Base-by-base conservation (phyloP, 2,113 vertebrate species). In the Nothobranchius furzeri region DNA sequence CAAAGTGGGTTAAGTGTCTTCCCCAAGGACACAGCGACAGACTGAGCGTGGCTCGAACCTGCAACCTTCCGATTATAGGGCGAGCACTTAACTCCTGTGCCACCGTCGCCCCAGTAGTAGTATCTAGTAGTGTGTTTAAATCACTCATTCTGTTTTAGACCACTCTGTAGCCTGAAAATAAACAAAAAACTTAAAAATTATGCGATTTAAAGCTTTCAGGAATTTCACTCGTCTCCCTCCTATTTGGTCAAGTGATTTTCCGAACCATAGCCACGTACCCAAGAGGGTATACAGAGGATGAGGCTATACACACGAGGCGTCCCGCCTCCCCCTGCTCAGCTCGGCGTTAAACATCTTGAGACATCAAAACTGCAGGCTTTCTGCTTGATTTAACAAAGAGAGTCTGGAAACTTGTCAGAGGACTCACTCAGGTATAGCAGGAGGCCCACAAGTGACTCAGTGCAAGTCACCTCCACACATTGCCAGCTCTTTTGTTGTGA, bases 401-500 rank as follows among this genome's bases (percentile, higher is more conserved):
- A 45, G 58, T 74, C 73, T 85, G 57, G 58, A 74, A 87, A 59
- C 56, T 63, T 73, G 75, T 85, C 80, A 76, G 60, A 75, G 82
- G 70, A 81, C 75, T 85, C 79, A 77, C 75, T 85, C 81, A 86
- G 79, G 73, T 81, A 79, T 50, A 81, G 52, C 76, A 68, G 74
- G 71, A 68, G 67, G 72, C 76, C 73, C 78, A 35, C 59, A 57
- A 69, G 74, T 37, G 66, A 79, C 77, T 84, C 62, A 50, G 79
- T 85, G 83, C 79, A 84, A 79, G 87, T 88, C 83, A 82, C 68
- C 73, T 70, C 69, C 2, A 30, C 77, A 76, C 68, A 70, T 50
- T 71, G 75, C 73, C 76, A 83, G 73, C 67, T 81, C 70, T 78
- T 82, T 79, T 84, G 79, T 88, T 82, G 82, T 77, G 74, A 80